Conservation (phyloP, 2,888 invertebrate genomes). For the Cephonodes hylas region DNA sequence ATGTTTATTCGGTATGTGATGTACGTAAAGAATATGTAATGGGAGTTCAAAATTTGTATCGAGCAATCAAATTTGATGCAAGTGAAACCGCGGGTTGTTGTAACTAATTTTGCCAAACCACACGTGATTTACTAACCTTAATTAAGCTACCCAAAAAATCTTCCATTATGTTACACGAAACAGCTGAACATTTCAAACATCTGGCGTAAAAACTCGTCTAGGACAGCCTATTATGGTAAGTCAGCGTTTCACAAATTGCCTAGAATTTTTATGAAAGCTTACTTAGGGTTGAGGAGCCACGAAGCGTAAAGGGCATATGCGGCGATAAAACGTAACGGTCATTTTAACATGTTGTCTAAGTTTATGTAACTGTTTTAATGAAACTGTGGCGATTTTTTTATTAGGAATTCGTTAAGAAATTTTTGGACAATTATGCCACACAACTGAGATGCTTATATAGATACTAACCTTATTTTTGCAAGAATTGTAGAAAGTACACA, state of each 20-base stretch:
- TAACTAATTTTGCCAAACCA: too few relatives aligned
- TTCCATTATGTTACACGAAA: not conserved
- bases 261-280: constrained; percentile 5
- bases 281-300: not conserved
- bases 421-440: too few relatives aligned
- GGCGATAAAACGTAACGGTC: not conserved
- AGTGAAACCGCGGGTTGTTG: too few relatives aligned
- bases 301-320: not conserved
- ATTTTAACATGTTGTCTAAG: not conserved
- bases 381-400: not conserved
- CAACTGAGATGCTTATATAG: too few relatives aligned
- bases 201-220: constrained; percentile 5
- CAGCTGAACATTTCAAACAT: constrained; percentile 1
- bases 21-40: too few relatives aligned
- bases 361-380: not conserved
- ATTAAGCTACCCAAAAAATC: not conserved
- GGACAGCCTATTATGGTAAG: not conserved
- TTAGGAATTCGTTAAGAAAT: too few relatives aligned
- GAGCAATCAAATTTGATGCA: not conserved
- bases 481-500: too few relatives aligned
- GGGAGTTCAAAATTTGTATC: too few relatives aligned
- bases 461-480: too few relatives aligned
- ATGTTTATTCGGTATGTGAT: too few relatives aligned
- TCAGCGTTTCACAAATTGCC: not conserved
- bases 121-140: not conserved